Conservation (phyloP, 2,113 vertebrate species). For the Elachura formosa region DNA sequence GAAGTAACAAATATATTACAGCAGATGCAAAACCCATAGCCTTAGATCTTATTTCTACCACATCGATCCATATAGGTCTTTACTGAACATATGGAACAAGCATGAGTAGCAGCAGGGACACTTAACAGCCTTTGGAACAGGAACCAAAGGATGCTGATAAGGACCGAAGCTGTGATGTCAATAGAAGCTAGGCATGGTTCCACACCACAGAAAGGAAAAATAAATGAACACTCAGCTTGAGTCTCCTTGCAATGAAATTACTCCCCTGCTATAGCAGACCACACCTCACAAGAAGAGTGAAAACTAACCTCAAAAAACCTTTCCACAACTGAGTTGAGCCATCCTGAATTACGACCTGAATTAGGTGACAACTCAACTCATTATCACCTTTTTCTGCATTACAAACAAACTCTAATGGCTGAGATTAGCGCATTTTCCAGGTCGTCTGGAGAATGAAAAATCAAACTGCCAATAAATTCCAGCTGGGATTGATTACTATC, state of each 20-base stretch:
- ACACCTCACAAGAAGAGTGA: background rate
- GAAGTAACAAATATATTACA: background rate
- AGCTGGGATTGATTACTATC: background rate
- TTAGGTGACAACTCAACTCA: background rate
- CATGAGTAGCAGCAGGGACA: background rate
- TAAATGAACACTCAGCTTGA: background rate
- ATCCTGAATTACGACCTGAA: background rate
- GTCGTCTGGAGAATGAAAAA: background rate
- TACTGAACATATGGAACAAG: fast-evolving
- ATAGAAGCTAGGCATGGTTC: background rate
- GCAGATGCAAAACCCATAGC: background rate
- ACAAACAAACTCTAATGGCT: background rate
- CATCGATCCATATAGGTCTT: background rate
- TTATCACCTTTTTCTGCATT: background rate
- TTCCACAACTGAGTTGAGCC: background rate
- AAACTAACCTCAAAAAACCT: background rate
- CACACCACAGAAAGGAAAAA: background rate
- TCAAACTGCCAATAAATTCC: background rate
- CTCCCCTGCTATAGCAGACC: background rate
- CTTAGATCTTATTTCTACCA: background rate
- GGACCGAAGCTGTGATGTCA: fast-evolving
- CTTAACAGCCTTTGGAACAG: background rate
- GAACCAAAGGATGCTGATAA: background rate
- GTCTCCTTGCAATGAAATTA: background rate
- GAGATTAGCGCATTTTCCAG: background rate